Evolutionary conservation across 2,113 vertebrate species (phyloP), one percentile per base, ranked within the genome.

Genomic region (Dipodomys spectabilis): DNA sequence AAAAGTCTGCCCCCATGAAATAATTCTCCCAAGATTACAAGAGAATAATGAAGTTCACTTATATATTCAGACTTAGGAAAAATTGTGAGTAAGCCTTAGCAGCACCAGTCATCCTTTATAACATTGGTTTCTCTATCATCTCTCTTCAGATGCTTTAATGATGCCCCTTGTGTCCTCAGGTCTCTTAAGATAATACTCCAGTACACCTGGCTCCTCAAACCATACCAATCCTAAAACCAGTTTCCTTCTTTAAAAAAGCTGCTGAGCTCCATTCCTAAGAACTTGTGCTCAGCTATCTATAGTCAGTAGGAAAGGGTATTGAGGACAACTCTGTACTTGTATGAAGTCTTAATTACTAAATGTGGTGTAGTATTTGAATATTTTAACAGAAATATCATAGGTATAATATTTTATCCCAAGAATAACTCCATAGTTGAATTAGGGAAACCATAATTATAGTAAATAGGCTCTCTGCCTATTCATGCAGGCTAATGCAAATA

Each of bases 331-430:
- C 77, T 68, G 0, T 71, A 44, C 62, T 90, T 72, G 32, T 22
- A 44, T 82, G 25, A 85, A 90, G 82, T 57, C 19, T 20, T 90
- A 75, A 81, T 84, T 72, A 82, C 67, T 75, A 87, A 84, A 73
- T 84, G 19, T 68, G 13, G 28, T 28, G n/a, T 89, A 86, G 32
- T 64, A 1, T 81, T 80, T 89, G 75, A 88, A 7, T 86, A 89
- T 81, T 80, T 88, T 75, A 80, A 81, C 72, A 32, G 44, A 74
- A 84, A 79, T 74, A 82, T 95, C 10, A n/a, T 67, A 53, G 49
- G n/a, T 82, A 60, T 27, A 73, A 62, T 75, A 49, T 86, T 75
- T 95, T 60, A 68, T 80, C 23, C 45, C 19, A 74, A 88, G 60
- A 72, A 0, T 72, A 32, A 90, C n/a, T 86, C 20, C 7, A 60